Evolutionary conservation across 2,113 vertebrate genomes (phyloP).

Genomic region (Asarcornis scutulata): DNA sequence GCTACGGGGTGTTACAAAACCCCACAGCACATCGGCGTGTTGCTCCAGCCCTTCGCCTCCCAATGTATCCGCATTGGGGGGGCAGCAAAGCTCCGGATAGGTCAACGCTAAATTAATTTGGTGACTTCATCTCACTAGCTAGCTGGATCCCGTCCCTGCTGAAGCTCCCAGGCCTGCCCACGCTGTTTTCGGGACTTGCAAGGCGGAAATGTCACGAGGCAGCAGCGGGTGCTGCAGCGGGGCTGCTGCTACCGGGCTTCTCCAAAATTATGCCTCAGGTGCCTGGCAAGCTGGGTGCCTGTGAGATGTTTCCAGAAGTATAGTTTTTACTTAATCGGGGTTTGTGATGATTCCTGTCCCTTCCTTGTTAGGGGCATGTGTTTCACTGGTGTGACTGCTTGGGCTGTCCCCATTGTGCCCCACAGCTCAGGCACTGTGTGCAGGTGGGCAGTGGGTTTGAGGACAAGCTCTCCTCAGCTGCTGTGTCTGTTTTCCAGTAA

Average conservation of each 20-base stretch:
- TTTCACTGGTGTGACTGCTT: neutral
- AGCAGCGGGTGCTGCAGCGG: neutral
- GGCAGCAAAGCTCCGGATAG: neutral
- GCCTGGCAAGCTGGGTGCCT: neutral
- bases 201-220: slow-evolving; percentile 2
- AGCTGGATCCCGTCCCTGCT: neutral
- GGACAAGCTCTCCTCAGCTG: neutral
- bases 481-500: neutral
- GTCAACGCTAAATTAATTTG: slow-evolving; percentile 54
- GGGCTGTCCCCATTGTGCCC: accelerated
- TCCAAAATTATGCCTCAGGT: accelerated
- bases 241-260: neutral
- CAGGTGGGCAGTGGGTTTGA: neutral
- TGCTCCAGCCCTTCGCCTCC: slow-evolving; percentile 44
- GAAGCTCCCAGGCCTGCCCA: neutral
- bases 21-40: neutral
- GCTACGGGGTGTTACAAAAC: slow-evolving; percentile 3
- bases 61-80: neutral
- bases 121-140: slow-evolving; percentile 46
- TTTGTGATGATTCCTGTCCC: neutral
- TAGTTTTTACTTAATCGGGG: accelerated
- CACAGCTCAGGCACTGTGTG: accelerated
- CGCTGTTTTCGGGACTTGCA: neutral
- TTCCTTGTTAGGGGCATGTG: neutral
- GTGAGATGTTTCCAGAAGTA: accelerated